Evolutionary conservation across 2,113 vertebrate species (phyloP), one percentile per base, ranked within the genome.

Genomic region (Furnarius figulus): DNA sequence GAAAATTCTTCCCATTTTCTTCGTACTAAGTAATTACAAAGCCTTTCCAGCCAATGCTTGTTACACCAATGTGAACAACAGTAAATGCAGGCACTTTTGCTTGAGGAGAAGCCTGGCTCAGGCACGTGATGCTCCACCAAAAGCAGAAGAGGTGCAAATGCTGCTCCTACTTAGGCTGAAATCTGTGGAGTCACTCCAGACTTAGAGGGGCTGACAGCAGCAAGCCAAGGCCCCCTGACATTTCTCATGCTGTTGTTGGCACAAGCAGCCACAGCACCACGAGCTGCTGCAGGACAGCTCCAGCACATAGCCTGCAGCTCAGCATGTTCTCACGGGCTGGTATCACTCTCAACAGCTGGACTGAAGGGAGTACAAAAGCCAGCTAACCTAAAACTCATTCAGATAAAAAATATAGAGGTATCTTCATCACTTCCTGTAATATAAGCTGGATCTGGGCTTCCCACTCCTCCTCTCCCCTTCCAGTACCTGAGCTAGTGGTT

Each of bases 241-340:
- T 39, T 65, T 73, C 40, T 87, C 12, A 18, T 2, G 24, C 70
- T 53, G 39, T 22, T 37, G 66, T 40, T 49, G 61, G 30, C 0
- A 0, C 46, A 52, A 58, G n/a, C 35, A 72, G 63, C 30, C 55
- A 31, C 44, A 12, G 50, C 15, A 42, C 79, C 0, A 0, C 1
- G 5, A 74, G 40, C 27, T n/a, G 19, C 86, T 15, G 28, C 0
- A 0, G 1, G 18, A 53, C 50, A 55, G 10, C 25, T 20, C 33
- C 3, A 0, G 37, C 52, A 63, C 1, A 0, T 73, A 68, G 59
- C 50, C 44, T 39, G 33, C 62, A 39, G 58, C 59, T 52, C 79
- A n/a, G 46, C 19, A 0, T 5, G 19, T 16, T 33, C 44, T 49
- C 4, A 1, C 0, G 1, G n/a, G 37, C n/a, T 63, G 37, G 18